Conservation (phyloP, 1,140 invertebrate genomes). For the Macrostomum lignano region DNA sequence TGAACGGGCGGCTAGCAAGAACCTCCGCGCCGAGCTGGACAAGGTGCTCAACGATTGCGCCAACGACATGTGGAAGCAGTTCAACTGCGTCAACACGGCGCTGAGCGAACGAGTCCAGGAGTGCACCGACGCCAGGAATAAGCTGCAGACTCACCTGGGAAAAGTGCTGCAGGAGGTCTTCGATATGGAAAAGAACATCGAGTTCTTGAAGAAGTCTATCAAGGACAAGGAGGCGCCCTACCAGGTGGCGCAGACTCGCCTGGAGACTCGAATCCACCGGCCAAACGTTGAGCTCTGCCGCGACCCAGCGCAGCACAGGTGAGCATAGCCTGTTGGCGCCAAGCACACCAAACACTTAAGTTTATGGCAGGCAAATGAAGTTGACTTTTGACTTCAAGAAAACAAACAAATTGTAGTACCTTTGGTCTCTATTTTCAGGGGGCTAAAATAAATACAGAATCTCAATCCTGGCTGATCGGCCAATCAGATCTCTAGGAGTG, state of each 20-base stretch:
- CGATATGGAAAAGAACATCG: slow-evolving; percentile 35
- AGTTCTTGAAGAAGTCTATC: slow-evolving; percentile 26
- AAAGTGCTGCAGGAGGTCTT: slow-evolving; percentile 63
- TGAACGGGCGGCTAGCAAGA: slow-evolving; percentile 43
- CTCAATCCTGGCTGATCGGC: not conserved
- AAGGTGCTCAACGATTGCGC: slow-evolving; percentile 5
- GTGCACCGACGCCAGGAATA: slow-evolving; percentile 28
- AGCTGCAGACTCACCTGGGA: slow-evolving; percentile 45
- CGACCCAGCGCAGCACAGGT: slow-evolving; percentile 52
- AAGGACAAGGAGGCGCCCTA: slow-evolving; percentile 27
- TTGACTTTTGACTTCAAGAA: too few relatives aligned
- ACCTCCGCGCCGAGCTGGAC: slow-evolving; percentile 32
- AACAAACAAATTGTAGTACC: not conserved
- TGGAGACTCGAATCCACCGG: slow-evolving; percentile 50
- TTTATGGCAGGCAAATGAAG: too few relatives aligned
- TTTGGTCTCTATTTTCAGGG: not conserved
- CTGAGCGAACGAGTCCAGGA: slow-evolving; percentile 8
- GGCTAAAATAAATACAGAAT: not conserved
- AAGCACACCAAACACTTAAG: not conserved
- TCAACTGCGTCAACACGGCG: slow-evolving; percentile 7
- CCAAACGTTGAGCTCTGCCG: slow-evolving; percentile 60
- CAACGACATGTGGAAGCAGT: slow-evolving; percentile 5
- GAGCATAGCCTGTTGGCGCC: slow-evolving; percentile 4
- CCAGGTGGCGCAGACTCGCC: slow-evolving; percentile 53
- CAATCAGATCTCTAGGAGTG: not conserved